Evolutionary conservation across 2,888 invertebrate genomes (phyloP), one percentile per base, ranked within the genome.

Genomic region (Polylopha cassiicola): DNA sequence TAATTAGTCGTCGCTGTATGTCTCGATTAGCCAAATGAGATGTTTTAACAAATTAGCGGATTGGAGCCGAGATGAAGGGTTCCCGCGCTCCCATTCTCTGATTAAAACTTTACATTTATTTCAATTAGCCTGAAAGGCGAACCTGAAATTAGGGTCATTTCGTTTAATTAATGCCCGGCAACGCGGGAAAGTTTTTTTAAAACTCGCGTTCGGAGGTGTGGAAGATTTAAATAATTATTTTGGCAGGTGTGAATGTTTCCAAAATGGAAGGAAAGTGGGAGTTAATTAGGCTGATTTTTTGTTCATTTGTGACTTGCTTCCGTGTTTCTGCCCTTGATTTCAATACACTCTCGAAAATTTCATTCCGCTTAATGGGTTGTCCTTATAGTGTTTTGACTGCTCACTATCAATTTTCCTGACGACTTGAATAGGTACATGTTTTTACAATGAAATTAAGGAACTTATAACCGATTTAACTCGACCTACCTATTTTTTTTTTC

Each of bases 71-170:
- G 38, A 36, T 37, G 48, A 48, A 48, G 48, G 48, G 48, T 44
- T 46, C 31, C 10, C 14, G 7, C 24, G 8, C 26, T 24, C 9
- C 48, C 55, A 55, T 63, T 62, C 58, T 53, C 59, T 71, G 65
- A 73, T 74, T 70, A 74, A 76, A 75, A 73, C 61, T 63, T 65
- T 59, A 55, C 73, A 68, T 78, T 75, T 73, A 75, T 77, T 77
- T 76, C 76, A 78, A 75, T 77, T 78, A 75, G 55, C 51, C 52
- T 65, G 65, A 68, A 71, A 71, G 68, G 68, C 63, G 67, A 69
- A 67, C 65, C 68, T 68, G 64, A 67, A 77, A 77, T 75, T 73
- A 67, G 70, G 61, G 73, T 63, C 73, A 66, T 73, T 73, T 55
- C 49, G 59, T 65, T 65, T 74, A 75, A 76, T 77, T 77, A 77